Evolutionary conservation across 2,888 invertebrate species (phyloP).

Genomic region (Periphyllus acericola): DNA sequence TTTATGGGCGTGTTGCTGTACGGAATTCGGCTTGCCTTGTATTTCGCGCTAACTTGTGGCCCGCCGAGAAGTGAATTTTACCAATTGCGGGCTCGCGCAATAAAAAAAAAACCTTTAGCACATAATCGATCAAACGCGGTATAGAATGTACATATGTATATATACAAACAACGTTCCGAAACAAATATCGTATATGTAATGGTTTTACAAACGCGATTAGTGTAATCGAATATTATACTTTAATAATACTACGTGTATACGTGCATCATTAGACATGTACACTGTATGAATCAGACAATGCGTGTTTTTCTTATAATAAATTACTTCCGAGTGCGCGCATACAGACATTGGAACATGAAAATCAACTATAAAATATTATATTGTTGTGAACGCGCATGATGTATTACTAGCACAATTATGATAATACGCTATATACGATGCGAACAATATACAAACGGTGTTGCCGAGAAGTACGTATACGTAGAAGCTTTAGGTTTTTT

Average conservation of each 20-base stretch:
- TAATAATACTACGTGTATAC: not conserved
- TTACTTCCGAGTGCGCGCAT: not conserved
- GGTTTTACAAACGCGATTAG: no score
- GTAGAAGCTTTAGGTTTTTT: not conserved
- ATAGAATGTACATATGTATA: no score
- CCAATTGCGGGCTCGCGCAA: not conserved
- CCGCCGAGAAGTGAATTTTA: not conserved
- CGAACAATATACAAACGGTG: no score
- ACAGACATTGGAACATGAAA: not conserved
- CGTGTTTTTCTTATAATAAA: slow-evolving; percentile 28
- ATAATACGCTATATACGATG: not conserved
- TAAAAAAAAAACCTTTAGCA: not conserved
- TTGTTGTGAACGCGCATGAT: not conserved
- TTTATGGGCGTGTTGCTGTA: not conserved
- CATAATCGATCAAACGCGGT: not conserved
- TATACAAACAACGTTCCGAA: not conserved
- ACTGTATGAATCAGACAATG: not conserved
- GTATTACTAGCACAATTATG: not conserved
- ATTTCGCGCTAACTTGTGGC: not conserved
- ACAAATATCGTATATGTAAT: not conserved
- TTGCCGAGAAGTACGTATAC: no score
- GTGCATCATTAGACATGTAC: not conserved
- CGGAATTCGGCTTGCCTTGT: not conserved
- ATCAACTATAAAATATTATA: slow-evolving; percentile 17
- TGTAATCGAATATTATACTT: not conserved